Evolutionary conservation across 2,797 vertebrate species (phyloP).

Genomic region (Catharus ustulatus): DNA sequence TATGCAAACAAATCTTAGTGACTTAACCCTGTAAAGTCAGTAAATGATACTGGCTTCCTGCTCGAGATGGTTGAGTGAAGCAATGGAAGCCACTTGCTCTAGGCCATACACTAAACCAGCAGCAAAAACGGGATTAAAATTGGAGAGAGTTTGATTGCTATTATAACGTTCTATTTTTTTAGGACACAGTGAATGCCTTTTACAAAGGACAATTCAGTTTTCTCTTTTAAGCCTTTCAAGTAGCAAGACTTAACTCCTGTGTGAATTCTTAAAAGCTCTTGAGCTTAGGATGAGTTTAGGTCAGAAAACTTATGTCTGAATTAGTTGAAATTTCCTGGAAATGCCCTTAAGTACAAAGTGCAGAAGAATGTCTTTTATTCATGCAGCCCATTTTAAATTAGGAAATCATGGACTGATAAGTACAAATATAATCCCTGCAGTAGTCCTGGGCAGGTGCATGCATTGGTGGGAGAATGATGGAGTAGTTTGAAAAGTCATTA

Average conservation of each 20-base stretch:
- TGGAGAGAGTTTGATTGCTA: not conserved
- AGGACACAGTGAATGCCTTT: not conserved
- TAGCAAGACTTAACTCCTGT: not conserved
- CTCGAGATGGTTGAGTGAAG: not conserved
- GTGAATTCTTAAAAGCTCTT: not conserved
- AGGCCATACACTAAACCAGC: not conserved
- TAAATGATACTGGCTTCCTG: not conserved
- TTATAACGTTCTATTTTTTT: not conserved
- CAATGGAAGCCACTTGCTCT: not conserved
- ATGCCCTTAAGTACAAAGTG: not conserved
- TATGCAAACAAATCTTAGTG: not conserved
- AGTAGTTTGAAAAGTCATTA: not conserved
- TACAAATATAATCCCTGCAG: not conserved
- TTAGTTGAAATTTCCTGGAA: not conserved
- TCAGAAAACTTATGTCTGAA: not conserved
- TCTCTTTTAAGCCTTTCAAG: not conserved
- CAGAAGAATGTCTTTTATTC: not conserved
- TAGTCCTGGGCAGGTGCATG: not conserved
- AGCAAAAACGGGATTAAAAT: not conserved
- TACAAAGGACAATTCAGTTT: not conserved
- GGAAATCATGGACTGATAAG: not conserved
- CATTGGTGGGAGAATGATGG: not conserved
- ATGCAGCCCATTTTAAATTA: not conserved
- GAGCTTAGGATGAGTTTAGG: not conserved
- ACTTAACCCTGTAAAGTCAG: not conserved